Conservation (phyloP, 2,797 vertebrate species). For the Benthosema pterotum region DNA sequence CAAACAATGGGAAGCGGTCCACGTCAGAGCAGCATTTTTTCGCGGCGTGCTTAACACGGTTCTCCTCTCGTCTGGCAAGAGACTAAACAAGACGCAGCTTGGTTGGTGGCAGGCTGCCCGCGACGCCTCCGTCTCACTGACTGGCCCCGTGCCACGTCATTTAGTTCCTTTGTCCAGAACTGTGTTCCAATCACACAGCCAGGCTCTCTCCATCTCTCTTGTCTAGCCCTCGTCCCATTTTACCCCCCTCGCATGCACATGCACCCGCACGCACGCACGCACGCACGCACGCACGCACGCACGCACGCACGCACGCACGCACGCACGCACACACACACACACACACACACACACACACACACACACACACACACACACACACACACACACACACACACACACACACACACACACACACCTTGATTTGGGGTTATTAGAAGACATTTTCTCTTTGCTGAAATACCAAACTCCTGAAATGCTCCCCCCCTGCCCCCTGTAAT, state of each 20-base stretch:
- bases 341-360: not conserved
- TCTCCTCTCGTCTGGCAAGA: conserved; percentile 49
- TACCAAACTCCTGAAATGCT: conserved; percentile 42
- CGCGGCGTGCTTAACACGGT: conserved; percentile 37
- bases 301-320: not conserved
- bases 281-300: not conserved
- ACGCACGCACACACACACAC: too few species aligned
- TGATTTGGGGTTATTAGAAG: conserved; percentile 56
- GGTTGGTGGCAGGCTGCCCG: conserved; percentile 54
- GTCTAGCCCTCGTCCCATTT: conserved; percentile 38
- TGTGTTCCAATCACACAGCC: conserved; percentile 53
- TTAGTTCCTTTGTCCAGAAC: conserved; percentile 54
- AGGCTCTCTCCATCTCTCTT: conserved; percentile 49
- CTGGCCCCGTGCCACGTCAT: conserved; percentile 55
- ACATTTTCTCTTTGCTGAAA: conserved; percentile 36
- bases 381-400: not conserved
- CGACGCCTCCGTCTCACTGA: conserved; percentile 32
- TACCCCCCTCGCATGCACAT: conserved; percentile 26
- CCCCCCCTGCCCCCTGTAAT: conserved; percentile 16
- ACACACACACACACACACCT: conserved; percentile 31
- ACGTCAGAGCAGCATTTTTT: conserved; percentile 37
- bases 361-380: not conserved
- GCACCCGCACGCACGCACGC: too few species aligned
- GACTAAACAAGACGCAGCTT: conserved; percentile 58
- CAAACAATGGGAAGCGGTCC: conserved; percentile 34